Conservation (phyloP, 2,113 vertebrate species). For the Nansenia antarctica region DNA sequence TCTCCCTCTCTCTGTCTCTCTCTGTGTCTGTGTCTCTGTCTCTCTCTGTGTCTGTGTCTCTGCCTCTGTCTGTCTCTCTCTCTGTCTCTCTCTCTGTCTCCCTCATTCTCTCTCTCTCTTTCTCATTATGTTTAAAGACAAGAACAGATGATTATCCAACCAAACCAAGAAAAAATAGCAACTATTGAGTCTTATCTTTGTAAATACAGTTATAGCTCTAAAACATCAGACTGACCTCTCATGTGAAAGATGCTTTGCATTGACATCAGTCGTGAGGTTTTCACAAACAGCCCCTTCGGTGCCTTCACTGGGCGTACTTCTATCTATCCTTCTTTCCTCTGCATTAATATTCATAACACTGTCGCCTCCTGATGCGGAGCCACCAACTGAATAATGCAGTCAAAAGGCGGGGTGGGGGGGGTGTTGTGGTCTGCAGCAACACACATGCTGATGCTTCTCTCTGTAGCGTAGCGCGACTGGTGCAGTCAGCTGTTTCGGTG, state of each 20-base stretch:
- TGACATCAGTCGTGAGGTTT: too few species aligned
- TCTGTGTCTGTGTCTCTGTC: not conserved
- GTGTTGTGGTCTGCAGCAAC: slow-evolving; percentile 15
- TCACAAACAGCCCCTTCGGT: not conserved
- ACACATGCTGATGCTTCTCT: not conserved
- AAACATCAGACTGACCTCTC: too few species aligned
- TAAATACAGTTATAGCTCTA: too few species aligned
- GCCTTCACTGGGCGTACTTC: too few species aligned
- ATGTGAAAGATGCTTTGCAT: too few species aligned
- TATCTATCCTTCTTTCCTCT: not conserved
- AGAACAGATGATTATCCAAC: too few species aligned
- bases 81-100: not conserved
- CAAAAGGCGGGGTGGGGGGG: slow-evolving; percentile 27
- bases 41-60: not conserved
- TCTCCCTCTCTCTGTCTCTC: too few species aligned
- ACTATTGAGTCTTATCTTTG: too few species aligned
- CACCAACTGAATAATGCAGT: slow-evolving; percentile 51
- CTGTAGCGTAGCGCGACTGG: not conserved
- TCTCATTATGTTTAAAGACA: too few species aligned
- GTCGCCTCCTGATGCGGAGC: slow-evolving; percentile 37
- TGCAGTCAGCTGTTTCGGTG: not conserved
- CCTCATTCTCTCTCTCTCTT: too few species aligned
- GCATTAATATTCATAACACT: slow-evolving; percentile 43
- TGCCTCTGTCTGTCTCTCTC: not conserved
- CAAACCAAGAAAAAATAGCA: too few species aligned